Evolutionary conservation across 23 tunicate genomes (phyloP).

Genomic region (Trididemnum miniatum): DNA sequence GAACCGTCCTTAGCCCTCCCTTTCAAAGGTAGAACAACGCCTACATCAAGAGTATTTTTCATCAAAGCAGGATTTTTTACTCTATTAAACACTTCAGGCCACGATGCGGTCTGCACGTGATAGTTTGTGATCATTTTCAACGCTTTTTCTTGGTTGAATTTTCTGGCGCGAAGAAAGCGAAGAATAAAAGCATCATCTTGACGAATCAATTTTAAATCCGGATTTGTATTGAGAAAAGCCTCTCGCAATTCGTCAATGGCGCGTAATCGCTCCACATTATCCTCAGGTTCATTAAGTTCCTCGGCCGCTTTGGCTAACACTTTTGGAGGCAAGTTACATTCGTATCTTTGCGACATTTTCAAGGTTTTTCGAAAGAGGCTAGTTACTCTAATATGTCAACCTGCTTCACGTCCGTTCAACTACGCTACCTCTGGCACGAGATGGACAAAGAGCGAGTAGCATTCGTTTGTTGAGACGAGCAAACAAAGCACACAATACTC

Average conservation of each 20-base stretch:
- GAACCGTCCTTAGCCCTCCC: constrained; percentile 66
- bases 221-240: constrained; percentile 39
- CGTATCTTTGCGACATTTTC: constrained; percentile 52
- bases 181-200: constrained; percentile 63
- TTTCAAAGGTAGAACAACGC: constrained; percentile 36
- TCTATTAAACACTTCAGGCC: constrained; percentile 66
- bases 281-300: constrained; percentile 83
- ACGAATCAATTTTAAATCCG: constrained; percentile 21
- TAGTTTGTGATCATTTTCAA: constrained; percentile 67
- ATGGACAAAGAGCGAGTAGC: too few species aligned
- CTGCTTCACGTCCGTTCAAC: too few species aligned
- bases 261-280: constrained; percentile 44
- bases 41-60: constrained; percentile 39
- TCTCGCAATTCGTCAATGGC: constrained; percentile 71
- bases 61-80: constrained; percentile 53
- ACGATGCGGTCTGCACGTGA: constrained; percentile 43
- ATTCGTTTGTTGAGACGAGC: too few species aligned
- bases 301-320: constrained; percentile 60
- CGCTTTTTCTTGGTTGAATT: constrained; percentile 73
- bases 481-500: too few species aligned
- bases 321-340: constrained; percentile 50
- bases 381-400: too few species aligned
- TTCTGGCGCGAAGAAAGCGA: constrained; percentile 68
- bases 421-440: too few species aligned
- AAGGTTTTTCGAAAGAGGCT: too few species aligned